A percentile compares a stretch with the other conserved stretches of the same genome.
Conservation (phyloP, 2,113 vertebrate genomes). For the Sinosuthora webbiana region DNA sequence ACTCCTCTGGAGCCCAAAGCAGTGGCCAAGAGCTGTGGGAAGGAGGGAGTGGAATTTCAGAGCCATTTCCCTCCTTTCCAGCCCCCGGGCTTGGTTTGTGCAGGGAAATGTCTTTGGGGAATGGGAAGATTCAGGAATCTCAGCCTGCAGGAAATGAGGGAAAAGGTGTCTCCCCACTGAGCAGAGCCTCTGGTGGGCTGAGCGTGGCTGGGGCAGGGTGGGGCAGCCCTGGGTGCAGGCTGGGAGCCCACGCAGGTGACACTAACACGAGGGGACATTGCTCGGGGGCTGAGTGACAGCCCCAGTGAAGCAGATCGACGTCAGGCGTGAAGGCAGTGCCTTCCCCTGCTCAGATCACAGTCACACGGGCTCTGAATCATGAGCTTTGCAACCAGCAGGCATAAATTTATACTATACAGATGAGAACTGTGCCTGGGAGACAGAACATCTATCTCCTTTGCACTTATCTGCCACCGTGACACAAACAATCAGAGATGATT, state of each 20-base stretch:
- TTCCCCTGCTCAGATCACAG: slow-evolving; percentile 1
- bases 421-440: slow-evolving; percentile 69
- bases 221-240: background rate
- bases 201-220: background rate
- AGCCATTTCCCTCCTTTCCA: background rate
- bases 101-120: background rate
- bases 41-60: background rate
- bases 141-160: background rate
- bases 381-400: slow-evolving; percentile 57
- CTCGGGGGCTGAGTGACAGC: slow-evolving; percentile 4
- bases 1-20: background rate
- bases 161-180: rapidly evolving
- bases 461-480: slow-evolving; percentile 71
- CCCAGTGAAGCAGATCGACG: background rate
- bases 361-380: slow-evolving; percentile 53
- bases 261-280: background rate
- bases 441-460: slow-evolving; percentile 72
- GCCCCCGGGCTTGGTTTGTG: background rate
- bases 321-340: slow-evolving; percentile 1
- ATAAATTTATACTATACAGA: slow-evolving; percentile 66
- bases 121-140: background rate
- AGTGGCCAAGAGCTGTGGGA: background rate
- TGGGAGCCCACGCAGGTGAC: background rate
- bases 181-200: background rate
- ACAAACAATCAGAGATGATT: slow-evolving; percentile 73